Conservation (phyloP, 35 echinoderm and acorn worm species). For the Patiria miniata region DNA sequence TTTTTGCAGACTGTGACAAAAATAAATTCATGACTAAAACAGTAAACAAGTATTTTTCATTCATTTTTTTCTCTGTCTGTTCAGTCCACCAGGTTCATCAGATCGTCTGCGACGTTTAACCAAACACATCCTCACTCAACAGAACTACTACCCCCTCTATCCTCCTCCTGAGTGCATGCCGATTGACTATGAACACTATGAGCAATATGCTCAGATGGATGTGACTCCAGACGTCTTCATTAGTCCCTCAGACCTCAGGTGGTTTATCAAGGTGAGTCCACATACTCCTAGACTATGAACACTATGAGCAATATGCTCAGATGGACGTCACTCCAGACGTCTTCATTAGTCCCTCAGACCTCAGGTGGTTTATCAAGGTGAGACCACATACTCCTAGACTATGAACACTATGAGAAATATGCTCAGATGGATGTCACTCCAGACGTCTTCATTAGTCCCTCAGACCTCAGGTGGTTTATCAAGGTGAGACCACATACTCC, state of each 20-base stretch:
- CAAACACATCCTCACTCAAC: slow-evolving; percentile 84
- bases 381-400: slow-evolving; percentile 73
- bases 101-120: slow-evolving; percentile 87
- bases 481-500: slow-evolving; percentile 79
- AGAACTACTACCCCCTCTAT: slow-evolving; percentile 88
- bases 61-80: background rate
- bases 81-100: slow-evolving; percentile 67
- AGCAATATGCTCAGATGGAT: slow-evolving; percentile 67
- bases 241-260: slow-evolving; percentile 80
- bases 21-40: too few relatives aligned
- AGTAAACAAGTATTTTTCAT: too few relatives aligned
- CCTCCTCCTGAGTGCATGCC: slow-evolving; percentile 71
- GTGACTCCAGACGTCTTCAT: slow-evolving; percentile 80
- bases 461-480: slow-evolving; percentile 84
- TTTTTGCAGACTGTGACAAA: too few relatives aligned
- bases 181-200: slow-evolving; percentile 82
- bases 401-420: slow-evolving; percentile 72
- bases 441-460: slow-evolving; percentile 78
- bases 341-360: slow-evolving; percentile 78
- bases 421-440: slow-evolving; percentile 75
- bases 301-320: slow-evolving; percentile 74
- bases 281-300: slow-evolving; percentile 74
- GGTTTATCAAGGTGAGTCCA: slow-evolving; percentile 91
- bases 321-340: slow-evolving; percentile 76
- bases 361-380: slow-evolving; percentile 95